Conservation (phyloP, 2,888 invertebrate genomes). For the Brenthis hecate region DNA sequence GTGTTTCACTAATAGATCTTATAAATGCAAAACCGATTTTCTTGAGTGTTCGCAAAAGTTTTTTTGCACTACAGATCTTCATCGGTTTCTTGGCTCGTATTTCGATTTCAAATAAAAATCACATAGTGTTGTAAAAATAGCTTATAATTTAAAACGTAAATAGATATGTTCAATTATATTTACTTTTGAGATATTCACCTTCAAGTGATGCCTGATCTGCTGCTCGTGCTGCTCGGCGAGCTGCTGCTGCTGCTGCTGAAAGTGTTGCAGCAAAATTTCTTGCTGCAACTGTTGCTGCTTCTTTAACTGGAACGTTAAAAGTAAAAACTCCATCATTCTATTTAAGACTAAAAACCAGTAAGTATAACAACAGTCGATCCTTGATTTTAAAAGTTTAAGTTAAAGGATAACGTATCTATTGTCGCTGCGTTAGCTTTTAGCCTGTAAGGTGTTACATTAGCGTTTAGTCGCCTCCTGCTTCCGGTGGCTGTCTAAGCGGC, state of each 20-base stretch:
- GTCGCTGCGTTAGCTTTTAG: background rate
- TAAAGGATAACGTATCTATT: background rate
- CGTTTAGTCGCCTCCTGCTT: conserved; percentile 29
- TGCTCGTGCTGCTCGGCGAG: conserved; percentile 95
- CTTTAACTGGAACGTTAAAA: conserved; percentile 87
- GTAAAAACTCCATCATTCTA: conserved; percentile 22
- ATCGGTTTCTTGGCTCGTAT: conserved; percentile 6
- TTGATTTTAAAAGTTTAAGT: background rate
- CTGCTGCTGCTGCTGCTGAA: conserved; percentile 95
- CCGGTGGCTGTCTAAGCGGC: conserved; percentile 24
- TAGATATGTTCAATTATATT: conserved; percentile 16
- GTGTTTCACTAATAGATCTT: conserved; percentile 9
- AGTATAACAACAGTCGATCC: background rate
- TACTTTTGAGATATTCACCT: conserved; percentile 77
- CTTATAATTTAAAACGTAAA: background rate
- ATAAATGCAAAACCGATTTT: background rate
- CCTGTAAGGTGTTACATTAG: conserved; percentile 6
- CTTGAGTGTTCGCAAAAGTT: background rate
- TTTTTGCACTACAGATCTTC: conserved; percentile 1
- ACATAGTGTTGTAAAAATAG: background rate
- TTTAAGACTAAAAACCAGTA: background rate
- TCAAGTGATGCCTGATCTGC: conserved; percentile 93
- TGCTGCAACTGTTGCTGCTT: conserved; percentile 96
- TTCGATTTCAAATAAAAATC: conserved; percentile 1
- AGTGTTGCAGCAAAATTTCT: conserved; percentile 94